A percentile compares a stretch with the other conserved stretches of the same genome.
Evolutionary conservation across 2,113 vertebrate genomes (phyloP).

Genomic region (Malurus melanocephalus): DNA sequence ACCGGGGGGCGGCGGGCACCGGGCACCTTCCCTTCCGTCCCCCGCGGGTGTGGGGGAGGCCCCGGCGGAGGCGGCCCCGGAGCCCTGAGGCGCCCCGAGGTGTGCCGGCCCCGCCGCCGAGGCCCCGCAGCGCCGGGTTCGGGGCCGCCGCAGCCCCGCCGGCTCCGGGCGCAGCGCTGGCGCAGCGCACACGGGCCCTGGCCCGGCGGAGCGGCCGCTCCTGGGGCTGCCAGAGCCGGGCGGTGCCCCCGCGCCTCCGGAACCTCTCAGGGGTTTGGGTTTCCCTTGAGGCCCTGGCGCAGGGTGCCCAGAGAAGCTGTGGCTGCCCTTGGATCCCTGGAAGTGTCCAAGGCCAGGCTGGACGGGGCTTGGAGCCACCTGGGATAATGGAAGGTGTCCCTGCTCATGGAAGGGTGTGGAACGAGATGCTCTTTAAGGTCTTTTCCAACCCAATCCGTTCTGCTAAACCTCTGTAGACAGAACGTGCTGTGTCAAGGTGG

Average conservation of each 20-base stretch:
- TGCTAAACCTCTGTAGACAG: fast-evolving
- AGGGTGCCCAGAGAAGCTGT: neutral
- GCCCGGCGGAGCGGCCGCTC: too few species aligned
- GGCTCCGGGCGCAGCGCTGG: neutral
- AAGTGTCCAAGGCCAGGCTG: fast-evolving
- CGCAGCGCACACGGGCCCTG: neutral
- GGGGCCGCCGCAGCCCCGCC: neutral
- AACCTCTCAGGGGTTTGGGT: neutral
- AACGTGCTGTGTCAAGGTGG: neutral
- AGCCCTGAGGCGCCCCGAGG: too few species aligned
- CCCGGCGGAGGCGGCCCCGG: too few species aligned
- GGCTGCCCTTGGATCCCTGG: neutral
- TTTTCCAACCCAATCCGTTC: neutral
- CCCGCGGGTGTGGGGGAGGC: too few species aligned
- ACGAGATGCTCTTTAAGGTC: neutral
- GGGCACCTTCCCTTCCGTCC: too few species aligned
- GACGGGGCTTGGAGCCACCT: fast-evolving
- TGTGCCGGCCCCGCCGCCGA: too few species aligned
- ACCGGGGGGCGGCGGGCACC: too few species aligned
- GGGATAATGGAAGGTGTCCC: fast-evolving
- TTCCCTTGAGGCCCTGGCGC: neutral
- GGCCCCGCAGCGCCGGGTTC: neutral
- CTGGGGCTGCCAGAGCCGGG: neutral
- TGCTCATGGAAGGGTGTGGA: neutral
- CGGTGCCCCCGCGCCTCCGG: fast-evolving